Percentiles rank a stretch among this genome's conserved stretches.
These are phyloP conservation scores for Brachionus rotundiformis DNA, from an alignment of 1,140 invertebrate species.

Conservation along the genomic window DNA sequence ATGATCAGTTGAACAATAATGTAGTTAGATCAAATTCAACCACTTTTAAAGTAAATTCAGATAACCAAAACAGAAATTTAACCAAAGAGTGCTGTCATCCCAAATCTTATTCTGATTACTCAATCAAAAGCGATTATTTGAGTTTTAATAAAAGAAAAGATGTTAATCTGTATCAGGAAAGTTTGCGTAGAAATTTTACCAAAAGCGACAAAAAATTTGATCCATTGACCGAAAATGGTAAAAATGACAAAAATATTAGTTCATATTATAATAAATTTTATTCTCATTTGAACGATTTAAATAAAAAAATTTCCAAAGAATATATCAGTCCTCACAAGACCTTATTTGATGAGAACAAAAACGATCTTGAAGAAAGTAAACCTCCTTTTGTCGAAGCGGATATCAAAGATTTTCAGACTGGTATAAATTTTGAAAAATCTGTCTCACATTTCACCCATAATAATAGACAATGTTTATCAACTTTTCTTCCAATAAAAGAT, in stretches of 20 bases:
- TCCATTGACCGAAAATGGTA: not conserved
- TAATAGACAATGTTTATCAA: not conserved
- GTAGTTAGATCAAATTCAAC: slow-evolving; percentile 7
- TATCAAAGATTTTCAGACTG: not conserved
- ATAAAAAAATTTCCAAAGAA: not conserved
- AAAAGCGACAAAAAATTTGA: not conserved
- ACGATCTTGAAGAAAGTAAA: not conserved
- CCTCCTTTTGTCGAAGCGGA: not conserved
- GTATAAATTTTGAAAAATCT: not conserved
- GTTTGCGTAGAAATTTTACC: slow-evolving; percentile 25
- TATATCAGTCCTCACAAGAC: not conserved
- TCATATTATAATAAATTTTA: slow-evolving; percentile 32
- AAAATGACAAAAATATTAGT: not conserved
- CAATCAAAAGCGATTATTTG: not conserved
- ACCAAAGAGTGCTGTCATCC: not conserved
- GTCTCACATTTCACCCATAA: not conserved
- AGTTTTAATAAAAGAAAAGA: not conserved
- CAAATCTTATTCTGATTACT: not conserved
- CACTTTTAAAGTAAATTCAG: not conserved
- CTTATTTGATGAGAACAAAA: not conserved
- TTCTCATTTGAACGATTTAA: not conserved
- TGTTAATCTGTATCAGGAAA: slow-evolving; percentile 11
- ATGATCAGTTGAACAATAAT: not conserved
- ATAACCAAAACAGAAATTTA: not conserved
- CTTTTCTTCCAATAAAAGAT: not conserved